Evolutionary conservation across 2,797 vertebrate species (phyloP).

Genomic region (Tragopan temminckii): DNA sequence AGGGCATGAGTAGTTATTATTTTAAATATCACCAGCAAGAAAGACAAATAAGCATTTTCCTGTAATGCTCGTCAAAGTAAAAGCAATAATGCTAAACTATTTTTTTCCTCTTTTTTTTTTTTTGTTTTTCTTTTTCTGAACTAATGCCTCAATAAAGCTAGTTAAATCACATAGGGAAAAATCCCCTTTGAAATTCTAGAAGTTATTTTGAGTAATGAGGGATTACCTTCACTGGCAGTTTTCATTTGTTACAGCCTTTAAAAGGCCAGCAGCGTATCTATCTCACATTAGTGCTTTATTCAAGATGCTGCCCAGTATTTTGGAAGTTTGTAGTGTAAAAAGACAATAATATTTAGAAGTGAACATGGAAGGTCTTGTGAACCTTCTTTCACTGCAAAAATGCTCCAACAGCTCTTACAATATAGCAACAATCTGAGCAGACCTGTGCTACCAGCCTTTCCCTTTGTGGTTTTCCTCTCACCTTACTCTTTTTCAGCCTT

Average conservation of each 20-base stretch:
- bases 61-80: background rate
- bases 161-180: background rate
- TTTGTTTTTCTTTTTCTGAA: background rate
- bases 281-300: background rate
- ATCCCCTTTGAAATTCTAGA: background rate
- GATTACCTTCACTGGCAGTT: background rate
- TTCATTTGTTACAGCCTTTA: background rate
- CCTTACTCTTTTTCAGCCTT: background rate
- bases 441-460: background rate
- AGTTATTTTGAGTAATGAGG: background rate
- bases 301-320: background rate
- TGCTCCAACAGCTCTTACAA: background rate
- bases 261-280: background rate
- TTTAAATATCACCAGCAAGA: conserved; percentile 1
- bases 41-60: background rate
- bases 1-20: background rate
- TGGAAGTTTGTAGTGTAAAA: background rate
- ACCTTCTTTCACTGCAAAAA: background rate
- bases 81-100: background rate
- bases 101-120: background rate
- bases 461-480: background rate
- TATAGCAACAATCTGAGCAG: background rate
- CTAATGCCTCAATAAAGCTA: background rate
- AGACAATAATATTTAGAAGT: background rate
- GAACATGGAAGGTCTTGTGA: background rate